These are phyloP conservation scores for Heliconius hewitsoni DNA, from an alignment of 1,140 invertebrate genomes.

Conservation along the genomic window DNA sequence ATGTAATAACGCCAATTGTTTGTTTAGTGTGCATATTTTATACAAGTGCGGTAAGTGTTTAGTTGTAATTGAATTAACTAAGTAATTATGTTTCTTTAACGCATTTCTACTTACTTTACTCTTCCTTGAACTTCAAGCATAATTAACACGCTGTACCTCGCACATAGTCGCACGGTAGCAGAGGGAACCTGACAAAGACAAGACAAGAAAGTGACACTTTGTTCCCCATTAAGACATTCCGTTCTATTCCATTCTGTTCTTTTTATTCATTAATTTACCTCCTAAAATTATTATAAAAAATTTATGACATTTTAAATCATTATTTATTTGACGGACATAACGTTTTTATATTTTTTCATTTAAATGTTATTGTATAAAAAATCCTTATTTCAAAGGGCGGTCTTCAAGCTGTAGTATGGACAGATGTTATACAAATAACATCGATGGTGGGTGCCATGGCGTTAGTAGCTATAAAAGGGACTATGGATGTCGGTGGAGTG, in stretches of 20 bases:
- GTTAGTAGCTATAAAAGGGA: slow-evolving; percentile 90
- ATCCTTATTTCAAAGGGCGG: slow-evolving; percentile 86
- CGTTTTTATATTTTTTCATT: too few species aligned
- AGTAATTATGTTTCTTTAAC: too few species aligned
- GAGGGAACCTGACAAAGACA: background rate
- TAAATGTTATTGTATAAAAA: background rate
- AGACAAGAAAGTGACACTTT: too few species aligned
- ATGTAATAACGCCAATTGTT: slow-evolving; percentile 90
- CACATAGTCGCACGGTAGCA: too few species aligned
- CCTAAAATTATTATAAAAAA: too few species aligned
- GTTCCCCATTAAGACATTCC: too few species aligned
- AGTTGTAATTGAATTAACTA: background rate
- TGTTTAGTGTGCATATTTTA: slow-evolving; percentile 96
- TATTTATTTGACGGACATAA: too few species aligned
- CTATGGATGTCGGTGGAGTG: slow-evolving; percentile 90
- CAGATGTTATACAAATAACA: slow-evolving; percentile 93
- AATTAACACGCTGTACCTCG: too few species aligned
- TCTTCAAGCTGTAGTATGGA: slow-evolving; percentile 96
- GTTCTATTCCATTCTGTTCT: too few species aligned
- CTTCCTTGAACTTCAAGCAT: background rate
- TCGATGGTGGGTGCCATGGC: slow-evolving; percentile 93
- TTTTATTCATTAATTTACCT: too few species aligned
- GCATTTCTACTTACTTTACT: too few species aligned
- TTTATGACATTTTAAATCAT: too few species aligned
- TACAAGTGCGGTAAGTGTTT: slow-evolving; percentile 89